Evolutionary conservation across 2,113 vertebrate genomes (phyloP).

Genomic region (Anarhynchus alexandrinus): DNA sequence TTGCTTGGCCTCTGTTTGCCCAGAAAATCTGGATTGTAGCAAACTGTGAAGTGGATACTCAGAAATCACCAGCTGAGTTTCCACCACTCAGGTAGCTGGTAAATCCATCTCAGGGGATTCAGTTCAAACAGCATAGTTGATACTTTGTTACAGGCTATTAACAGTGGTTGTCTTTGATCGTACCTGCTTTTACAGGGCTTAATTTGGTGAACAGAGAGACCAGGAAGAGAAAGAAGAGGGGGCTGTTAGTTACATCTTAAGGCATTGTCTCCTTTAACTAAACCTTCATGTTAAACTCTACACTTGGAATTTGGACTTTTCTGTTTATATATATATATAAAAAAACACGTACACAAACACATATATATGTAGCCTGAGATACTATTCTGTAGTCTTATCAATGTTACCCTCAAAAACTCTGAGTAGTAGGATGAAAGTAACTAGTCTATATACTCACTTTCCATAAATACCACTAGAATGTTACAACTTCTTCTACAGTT

Average conservation of each 20-base stretch:
- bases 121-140: neutral
- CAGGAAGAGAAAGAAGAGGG: neutral
- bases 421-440: neutral
- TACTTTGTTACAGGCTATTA: neutral
- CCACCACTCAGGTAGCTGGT: neutral
- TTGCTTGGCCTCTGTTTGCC: neutral
- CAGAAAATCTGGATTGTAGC: neutral
- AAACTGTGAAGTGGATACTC: neutral
- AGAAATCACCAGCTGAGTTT: neutral
- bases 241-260: neutral
- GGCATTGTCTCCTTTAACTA: neutral
- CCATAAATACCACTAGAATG: conserved; percentile 37
- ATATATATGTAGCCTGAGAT: neutral
- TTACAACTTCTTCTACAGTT: conserved; percentile 25
- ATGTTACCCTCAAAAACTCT: neutral
- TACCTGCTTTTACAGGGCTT: neutral
- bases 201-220: neutral
- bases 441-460: neutral
- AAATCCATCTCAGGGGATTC: neutral
- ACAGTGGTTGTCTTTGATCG: neutral
- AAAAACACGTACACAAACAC: neutral
- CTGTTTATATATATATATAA: neutral
- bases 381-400: neutral
- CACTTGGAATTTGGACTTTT: neutral
- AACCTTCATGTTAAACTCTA: neutral